A percentile compares a stretch with the other conserved stretches of the same genome.
phyloP scores from a whole-genome alignment of 2,113 vertebrate genomes.

The Eulemur macaco region DNA sequence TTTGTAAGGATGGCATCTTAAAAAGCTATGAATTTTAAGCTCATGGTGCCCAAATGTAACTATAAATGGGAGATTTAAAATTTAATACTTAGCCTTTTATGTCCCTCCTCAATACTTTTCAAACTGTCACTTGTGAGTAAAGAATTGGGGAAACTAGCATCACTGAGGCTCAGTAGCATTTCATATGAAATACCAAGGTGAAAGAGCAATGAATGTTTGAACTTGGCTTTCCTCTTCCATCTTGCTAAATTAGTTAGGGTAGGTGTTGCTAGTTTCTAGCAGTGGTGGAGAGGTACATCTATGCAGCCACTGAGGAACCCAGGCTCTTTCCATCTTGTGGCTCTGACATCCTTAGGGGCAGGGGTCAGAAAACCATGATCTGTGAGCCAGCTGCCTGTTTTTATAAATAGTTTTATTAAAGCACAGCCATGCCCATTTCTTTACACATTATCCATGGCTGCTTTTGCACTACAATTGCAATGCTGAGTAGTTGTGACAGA shows the following conservation, averaged over 20 bases:
- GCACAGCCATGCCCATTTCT: background rate
- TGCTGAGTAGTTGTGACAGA: background rate
- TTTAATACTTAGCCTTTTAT: background rate
- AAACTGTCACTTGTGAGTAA: background rate
- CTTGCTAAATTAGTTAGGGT: background rate
- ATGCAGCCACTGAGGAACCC: background rate
- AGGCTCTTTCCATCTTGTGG: background rate
- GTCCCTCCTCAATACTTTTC: background rate
- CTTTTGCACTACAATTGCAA: background rate
- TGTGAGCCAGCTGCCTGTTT: background rate
- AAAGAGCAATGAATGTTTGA: background rate
- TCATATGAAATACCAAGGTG: background rate
- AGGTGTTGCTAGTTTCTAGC: background rate
- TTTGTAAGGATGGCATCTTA: background rate
- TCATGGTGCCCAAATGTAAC: background rate
- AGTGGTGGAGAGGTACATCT: no score
- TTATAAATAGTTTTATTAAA: background rate
- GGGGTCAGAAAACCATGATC: background rate
- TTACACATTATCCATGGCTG: background rate
- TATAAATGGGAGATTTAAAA: conserved; percentile 11
- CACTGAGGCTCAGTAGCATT: background rate
- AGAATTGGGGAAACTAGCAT: background rate
- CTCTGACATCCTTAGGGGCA: background rate
- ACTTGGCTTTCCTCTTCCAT: background rate
- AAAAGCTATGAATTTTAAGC: conserved; percentile 1